Evolutionary conservation across 2,888 invertebrate genomes (phyloP).

Genomic region (Creontiades dilutus): DNA sequence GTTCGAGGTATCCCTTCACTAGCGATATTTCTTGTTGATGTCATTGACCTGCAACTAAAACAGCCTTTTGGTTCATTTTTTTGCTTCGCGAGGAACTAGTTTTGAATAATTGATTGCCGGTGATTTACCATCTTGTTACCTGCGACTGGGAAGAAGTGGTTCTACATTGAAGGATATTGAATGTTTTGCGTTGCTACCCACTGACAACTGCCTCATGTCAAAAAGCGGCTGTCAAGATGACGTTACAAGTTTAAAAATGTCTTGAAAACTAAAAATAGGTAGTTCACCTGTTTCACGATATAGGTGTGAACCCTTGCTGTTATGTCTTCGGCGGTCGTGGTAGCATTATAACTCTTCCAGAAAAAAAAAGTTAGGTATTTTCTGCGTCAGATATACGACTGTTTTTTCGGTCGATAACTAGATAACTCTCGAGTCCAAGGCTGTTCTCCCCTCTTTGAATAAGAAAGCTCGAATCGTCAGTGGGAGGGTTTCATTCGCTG

Average conservation of each 20-base stretch:
- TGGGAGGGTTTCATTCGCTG: neutral
- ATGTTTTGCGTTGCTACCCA: too few relatives aligned
- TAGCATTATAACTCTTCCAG: neutral
- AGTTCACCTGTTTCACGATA: neutral
- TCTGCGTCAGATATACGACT: neutral
- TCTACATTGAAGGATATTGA: too few relatives aligned
- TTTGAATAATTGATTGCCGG: too few relatives aligned
- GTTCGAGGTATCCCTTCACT: too few relatives aligned
- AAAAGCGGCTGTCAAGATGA: slow-evolving; percentile 12
- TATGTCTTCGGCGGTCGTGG: neutral
- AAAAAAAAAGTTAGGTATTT: neutral
- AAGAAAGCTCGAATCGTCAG: neutral
- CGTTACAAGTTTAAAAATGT: neutral
- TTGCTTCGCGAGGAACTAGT: too few relatives aligned
- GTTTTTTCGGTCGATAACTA: slow-evolving; percentile 15
- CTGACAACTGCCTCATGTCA: neutral
- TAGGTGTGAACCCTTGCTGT: neutral
- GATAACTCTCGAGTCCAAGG: slow-evolving; percentile 6
- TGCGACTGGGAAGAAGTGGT: too few relatives aligned
- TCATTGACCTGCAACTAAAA: too few relatives aligned
- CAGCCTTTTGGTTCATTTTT: too few relatives aligned
- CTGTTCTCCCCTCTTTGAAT: neutral
- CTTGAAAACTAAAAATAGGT: neutral
- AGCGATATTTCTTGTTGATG: too few relatives aligned
- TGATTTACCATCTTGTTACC: too few relatives aligned